These are phyloP conservation scores for Xiphias gladius DNA, from an alignment of 2,113 vertebrate genomes.

Conservation along the genomic window DNA sequence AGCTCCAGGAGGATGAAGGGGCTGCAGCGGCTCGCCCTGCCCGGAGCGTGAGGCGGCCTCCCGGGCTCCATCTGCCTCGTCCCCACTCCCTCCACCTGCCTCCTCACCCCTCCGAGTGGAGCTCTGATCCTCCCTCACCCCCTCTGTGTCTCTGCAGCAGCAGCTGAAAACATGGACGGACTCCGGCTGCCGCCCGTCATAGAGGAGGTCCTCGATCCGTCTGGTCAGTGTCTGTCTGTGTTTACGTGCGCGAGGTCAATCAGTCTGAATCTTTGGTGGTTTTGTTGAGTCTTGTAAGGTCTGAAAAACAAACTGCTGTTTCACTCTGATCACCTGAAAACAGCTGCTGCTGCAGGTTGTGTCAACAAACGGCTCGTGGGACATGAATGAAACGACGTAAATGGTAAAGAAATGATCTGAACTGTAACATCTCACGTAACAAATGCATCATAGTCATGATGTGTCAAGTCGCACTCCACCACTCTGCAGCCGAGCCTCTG, in stretches of 20 bases:
- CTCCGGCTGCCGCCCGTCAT: conserved; percentile 80
- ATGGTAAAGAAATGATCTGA: no score
- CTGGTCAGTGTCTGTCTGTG: conserved; percentile 65
- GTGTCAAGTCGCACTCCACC: no score
- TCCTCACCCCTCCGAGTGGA: background rate
- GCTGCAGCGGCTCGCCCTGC: conserved; percentile 34
- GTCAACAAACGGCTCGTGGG: no score
- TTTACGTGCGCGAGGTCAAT: no score
- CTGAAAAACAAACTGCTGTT: background rate
- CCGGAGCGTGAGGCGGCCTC: conserved; percentile 56
- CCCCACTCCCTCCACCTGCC: background rate
- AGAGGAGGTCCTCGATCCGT: conserved; percentile 77
- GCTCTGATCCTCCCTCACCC: background rate
- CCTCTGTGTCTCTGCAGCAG: conserved; percentile 22
- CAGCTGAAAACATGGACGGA: conserved; percentile 72
- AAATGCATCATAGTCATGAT: background rate
- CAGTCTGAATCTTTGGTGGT: background rate
- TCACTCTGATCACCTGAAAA: no score
- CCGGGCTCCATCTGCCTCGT: conserved; percentile 12
- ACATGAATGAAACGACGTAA: no score
- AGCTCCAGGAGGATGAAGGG: conserved; percentile 68
- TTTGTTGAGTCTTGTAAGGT: background rate
- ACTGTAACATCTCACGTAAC: background rate
- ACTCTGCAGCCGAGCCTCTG: background rate
- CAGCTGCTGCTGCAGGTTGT: background rate